phyloP scores from a whole-genome alignment of 2,797 vertebrate genomes.

The Notolabrus celidotus region DNA sequence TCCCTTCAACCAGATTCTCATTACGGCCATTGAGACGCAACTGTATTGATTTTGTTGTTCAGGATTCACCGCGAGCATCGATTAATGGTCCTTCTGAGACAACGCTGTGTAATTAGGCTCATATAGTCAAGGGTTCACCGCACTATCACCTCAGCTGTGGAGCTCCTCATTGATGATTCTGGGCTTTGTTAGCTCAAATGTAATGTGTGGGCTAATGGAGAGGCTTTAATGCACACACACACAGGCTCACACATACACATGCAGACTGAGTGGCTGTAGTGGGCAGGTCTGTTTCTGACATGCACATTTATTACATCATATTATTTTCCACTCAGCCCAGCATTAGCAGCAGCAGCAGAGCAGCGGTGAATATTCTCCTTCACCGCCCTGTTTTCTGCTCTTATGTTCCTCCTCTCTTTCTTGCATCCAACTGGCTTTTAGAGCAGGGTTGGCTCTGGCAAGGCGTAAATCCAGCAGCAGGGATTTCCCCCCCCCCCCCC shows the following conservation, averaged over 20 bases:
- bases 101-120: constrained; percentile 69
- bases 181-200: constrained; percentile 38
- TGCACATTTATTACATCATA: constrained; percentile 73
- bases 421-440: constrained; percentile 65
- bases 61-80: constrained; percentile 62
- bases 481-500: constrained; percentile 56
- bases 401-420: constrained; percentile 50
- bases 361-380: constrained; percentile 64
- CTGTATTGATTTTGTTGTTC: constrained; percentile 69
- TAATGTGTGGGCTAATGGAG: constrained; percentile 43
- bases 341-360: constrained; percentile 53
- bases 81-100: constrained; percentile 66
- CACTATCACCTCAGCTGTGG: constrained; percentile 29
- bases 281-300: constrained; percentile 66
- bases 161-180: constrained; percentile 29
- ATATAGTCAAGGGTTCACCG: constrained; percentile 48
- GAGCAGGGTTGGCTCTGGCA: constrained; percentile 57
- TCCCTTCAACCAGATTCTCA: constrained; percentile 49
- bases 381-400: constrained; percentile 57
- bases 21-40: constrained; percentile 62
- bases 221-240: constrained; percentile 17
- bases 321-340: constrained; percentile 77
- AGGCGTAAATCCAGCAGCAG: constrained; percentile 71
- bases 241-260: constrained; percentile 7
- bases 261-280: constrained; percentile 37